A percentile compares a stretch with the other conserved stretches of the same genome.
phyloP scores from a whole-genome alignment of 2,888 invertebrate genomes.

The Nomada goodeniana region DNA sequence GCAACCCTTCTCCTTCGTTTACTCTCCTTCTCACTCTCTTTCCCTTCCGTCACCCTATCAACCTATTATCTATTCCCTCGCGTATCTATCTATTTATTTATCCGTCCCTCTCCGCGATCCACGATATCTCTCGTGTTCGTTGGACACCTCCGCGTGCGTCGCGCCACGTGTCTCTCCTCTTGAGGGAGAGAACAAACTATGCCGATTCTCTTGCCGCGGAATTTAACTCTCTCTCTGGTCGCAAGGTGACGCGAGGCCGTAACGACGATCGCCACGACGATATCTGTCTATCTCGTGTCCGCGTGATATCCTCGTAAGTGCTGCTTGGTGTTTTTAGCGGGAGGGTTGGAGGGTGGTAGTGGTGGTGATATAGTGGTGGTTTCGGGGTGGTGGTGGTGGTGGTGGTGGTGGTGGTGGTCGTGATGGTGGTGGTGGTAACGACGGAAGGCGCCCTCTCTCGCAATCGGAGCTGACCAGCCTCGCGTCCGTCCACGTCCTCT shows the following conservation, averaged over 20 bases:
- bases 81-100: conserved; percentile 12
- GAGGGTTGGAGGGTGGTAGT: conserved; percentile 44
- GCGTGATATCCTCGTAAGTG: conserved; percentile 41
- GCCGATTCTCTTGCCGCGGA: conserved; percentile 36
- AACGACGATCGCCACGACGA: neutral
- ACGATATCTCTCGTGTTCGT: conserved; percentile 23
- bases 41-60: conserved; percentile 15
- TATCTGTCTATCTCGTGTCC: conserved; percentile 5
- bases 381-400: conserved; percentile 32
- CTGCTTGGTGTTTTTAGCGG: conserved; percentile 44
- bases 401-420: conserved; percentile 26
- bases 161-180: conserved; percentile 75
- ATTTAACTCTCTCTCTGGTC: neutral
- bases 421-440: conserved; percentile 35
- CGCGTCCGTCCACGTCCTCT: conserved; percentile 39
- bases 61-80: conserved; percentile 17
- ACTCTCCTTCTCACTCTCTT: conserved; percentile 37
- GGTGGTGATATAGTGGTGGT: conserved; percentile 21
- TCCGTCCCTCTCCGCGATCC: conserved; percentile 16
- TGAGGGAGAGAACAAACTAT: conserved; percentile 40
- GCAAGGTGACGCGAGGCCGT: neutral
- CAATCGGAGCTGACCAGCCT: conserved; percentile 28
- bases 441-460: conserved; percentile 65
- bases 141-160: conserved; percentile 73
- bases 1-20: conserved; percentile 41